Evolutionary conservation across 2,888 invertebrate species (phyloP), one percentile per base, ranked within the genome.

Genomic region (Cosmia pyralina): DNA sequence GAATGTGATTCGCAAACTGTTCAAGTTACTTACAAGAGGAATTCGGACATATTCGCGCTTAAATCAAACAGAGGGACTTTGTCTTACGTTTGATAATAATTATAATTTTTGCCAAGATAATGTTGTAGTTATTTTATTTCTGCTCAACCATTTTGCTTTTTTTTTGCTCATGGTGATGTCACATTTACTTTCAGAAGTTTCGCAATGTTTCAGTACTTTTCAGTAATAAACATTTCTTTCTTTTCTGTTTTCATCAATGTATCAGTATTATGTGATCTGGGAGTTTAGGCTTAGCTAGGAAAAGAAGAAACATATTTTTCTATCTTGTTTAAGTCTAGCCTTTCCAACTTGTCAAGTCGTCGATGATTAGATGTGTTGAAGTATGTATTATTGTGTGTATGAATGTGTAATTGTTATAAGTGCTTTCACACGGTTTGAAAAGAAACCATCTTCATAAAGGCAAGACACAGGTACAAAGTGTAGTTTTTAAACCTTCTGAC

Each of bases 1-100:
- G 87, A 79, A 87, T 87, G 80, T 73, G 34, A 77, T 72, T 58
- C 57, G 82, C 82, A 86, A 84, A 86, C 85, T 84, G 64, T 64
- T 68, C 76, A 83, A 83, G 69, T 82, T 85, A 64, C 46, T 48
- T 60, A 28, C 63, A 48, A 63, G 66, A 74, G 70, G 81, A 83
- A 85, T 85, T 77, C 55, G 69, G 52, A 63, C 67, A 60, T 70
- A 72, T 75, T 81, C 58, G 55, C 64, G 53, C 59, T 48, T 58
- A 38, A 72, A 67, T 68, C 69, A 79, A 81, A 77, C 76, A 76
- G n/a, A 62, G 19, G 22, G 28, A 22, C 13, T 22, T 67, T 72
- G 64, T 73, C 7, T 57, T 34, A 15, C 28, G 38, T 74, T 81
- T 71, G 57, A 81, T 81, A 62, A 50, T 74, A 41, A 60, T 64